Evolutionary conservation across 2,888 invertebrate genomes (phyloP).

Genomic region (Thymelicus sylvestris): DNA sequence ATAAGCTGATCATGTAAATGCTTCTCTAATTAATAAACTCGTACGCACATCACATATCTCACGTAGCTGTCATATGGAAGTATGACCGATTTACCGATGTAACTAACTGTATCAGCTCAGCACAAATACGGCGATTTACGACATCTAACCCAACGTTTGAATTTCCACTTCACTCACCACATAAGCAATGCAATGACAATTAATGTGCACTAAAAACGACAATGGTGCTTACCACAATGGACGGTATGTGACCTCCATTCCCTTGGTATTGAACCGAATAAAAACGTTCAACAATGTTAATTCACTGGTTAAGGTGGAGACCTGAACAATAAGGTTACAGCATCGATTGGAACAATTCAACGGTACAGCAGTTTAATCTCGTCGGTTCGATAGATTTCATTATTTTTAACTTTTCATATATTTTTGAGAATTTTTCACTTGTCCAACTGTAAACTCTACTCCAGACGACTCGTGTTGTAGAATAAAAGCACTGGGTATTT

Average conservation of each 20-base stretch:
- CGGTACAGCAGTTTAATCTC: constrained; percentile 23
- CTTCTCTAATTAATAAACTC: too few species aligned
- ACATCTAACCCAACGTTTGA: neutral
- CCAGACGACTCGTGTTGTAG: too few species aligned
- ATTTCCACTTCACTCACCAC: constrained; percentile 11
- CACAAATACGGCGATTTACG: neutral
- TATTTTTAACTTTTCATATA: too few species aligned
- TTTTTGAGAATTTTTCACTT: too few species aligned
- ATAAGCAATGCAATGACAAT: constrained; percentile 15
- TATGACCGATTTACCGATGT: too few species aligned
- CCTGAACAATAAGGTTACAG: constrained; percentile 23
- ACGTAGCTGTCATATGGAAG: too few species aligned
- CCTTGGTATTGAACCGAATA: constrained; percentile 19
- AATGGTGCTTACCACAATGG: constrained; percentile 50
- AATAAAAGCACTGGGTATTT: too few species aligned
- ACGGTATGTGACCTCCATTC: constrained; percentile 43
- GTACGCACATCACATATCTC: too few species aligned
- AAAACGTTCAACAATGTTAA: constrained; percentile 28
- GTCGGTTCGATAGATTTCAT: constrained; percentile 8
- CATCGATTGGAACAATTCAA: constrained; percentile 30
- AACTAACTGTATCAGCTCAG: too few species aligned
- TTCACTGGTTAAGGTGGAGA: constrained; percentile 34
- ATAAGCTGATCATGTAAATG: too few species aligned
- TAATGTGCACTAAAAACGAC: constrained; percentile 30
- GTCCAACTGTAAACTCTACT: too few species aligned